Evolutionary conservation across 2,888 invertebrate genomes (phyloP), one percentile per base, ranked within the genome.

Genomic region (Trichopria drosophilae): DNA sequence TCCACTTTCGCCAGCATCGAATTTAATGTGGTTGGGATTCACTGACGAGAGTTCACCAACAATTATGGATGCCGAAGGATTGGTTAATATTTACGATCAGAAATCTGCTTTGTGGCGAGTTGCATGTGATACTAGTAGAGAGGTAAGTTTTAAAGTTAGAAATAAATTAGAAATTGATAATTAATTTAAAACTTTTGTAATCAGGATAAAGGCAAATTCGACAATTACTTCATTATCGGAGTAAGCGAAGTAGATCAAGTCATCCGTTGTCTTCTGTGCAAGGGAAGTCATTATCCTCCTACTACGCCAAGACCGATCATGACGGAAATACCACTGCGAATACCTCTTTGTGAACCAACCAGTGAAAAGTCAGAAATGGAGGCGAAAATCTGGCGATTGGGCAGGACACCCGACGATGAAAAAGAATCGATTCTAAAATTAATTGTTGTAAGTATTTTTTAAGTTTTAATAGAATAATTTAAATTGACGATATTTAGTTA

Each of bases 251-350:
- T 81, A 1, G 82, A 84, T 12, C 87, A 90, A 73, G 85, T 84
- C 44, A 81, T 93, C 4, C 84, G 90, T 29, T 90, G 89, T 10
- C 87, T 96, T 19, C 80, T 90, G 43, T 97, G 96, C 66, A 88
- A 92, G 69, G 94, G 94, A n/a, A 81, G 87, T 13, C 81, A 85
- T 12, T 96, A 90, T 78, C 97, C 97, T 0, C 82, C 86, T 20
- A 90, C 93, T 0, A 84, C 86, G 16, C 96, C 96, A 0, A 82
- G 90, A 43, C 96, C 96, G 2, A 87, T 88, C 53, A 80, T 93
- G 4, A 80, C 83, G 10, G 87, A 93, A 68, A 71, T 95, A 56
- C 80, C 85, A 3, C 80, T 92, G 66, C 82, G 83, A 73, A 82
- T 91, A 46, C 90, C 91, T 0, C 71, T 93, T 2, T 92, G 91